Conservation (phyloP, 2,888 invertebrate species). For the Perdita meconis region DNA sequence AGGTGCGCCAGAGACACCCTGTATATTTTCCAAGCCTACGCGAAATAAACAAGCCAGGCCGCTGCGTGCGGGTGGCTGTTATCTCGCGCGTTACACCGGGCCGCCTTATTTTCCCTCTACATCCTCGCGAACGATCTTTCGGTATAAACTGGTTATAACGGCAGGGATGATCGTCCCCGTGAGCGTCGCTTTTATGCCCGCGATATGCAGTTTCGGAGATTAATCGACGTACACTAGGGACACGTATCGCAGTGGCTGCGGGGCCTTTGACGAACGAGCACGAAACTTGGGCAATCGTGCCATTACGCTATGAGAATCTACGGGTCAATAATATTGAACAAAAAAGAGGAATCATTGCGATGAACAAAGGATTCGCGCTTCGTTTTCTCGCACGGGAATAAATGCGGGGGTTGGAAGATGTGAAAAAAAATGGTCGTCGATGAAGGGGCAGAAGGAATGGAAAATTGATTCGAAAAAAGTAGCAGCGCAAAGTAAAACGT, state of each 20-base stretch:
- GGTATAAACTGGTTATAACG: slow-evolving; percentile 38
- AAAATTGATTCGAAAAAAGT: slow-evolving; percentile 30
- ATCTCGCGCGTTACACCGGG: slow-evolving; percentile 25
- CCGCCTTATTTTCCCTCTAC: slow-evolving; percentile 42
- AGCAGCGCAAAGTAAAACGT: slow-evolving; percentile 55
- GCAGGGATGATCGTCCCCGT: slow-evolving; percentile 31
- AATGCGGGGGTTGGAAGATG: slow-evolving; percentile 58
- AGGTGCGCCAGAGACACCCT: background rate
- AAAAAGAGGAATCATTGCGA: slow-evolving; percentile 48
- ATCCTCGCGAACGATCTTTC: slow-evolving; percentile 24
- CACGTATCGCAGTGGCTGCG: slow-evolving; percentile 21
- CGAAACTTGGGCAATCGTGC: slow-evolving; percentile 6
- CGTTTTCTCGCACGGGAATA: slow-evolving; percentile 56
- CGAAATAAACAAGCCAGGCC: slow-evolving; percentile 59
- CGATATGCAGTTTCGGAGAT: slow-evolving; percentile 37
- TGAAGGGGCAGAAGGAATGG: slow-evolving; percentile 16
- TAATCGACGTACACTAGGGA: slow-evolving; percentile 37
- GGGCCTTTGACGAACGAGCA: slow-evolving; percentile 32
- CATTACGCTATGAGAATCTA: background rate
- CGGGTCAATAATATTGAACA: background rate
- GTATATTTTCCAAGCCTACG: slow-evolving; percentile 49
- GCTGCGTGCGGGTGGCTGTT: slow-evolving; percentile 31
- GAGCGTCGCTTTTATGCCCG: slow-evolving; percentile 21
- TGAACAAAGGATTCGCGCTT: slow-evolving; percentile 44
- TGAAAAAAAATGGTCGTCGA: slow-evolving; percentile 32